Evolutionary conservation across 2,888 invertebrate species (phyloP), one percentile per base, ranked within the genome.

Genomic region (Microdon myrmicae): DNA sequence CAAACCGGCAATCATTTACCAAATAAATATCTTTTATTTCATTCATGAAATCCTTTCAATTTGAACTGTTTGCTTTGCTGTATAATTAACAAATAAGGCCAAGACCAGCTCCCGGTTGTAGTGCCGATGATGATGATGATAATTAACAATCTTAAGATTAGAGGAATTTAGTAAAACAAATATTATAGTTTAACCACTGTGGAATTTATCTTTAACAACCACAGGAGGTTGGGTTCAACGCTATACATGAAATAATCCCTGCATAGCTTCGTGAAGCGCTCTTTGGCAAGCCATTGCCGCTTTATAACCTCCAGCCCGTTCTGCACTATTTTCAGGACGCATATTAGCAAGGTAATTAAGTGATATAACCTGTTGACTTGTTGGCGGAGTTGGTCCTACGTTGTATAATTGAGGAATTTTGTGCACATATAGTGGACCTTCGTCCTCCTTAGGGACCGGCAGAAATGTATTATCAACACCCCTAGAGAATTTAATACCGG

Each of bases 261-360:
- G 86, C 73, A 95, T 83, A 0, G 95, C 92, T 75, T 96, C 96
- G 74, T 94, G 91, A 28, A 96, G 76, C 0, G 94, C 95, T 59
- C 96, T 83, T 61, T 91, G 83, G 74, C 95, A 95, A 0, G 94
- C 92, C 69, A 93, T 82, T 2, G 85, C 85, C 0, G 92, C 85
- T n/a, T 85, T 85, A 76, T 90, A 96, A 1, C 97, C 96, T 6
- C 95, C 95, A 0, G 94, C 94, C 68, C 86, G 85, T 78, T 96
- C 95, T 12, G 85, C 81, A 14, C 85, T 83, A 22, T 82, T 87
- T 71, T 93, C 92, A 2, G 82, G 71, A 68, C 94, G 85, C 23
- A 96, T 86, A 78, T 95, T 89, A 12, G 83, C 76, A 59, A 92
- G 82, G 74, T 90, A 96, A 2, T 90, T 90, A 48, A 83, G 80